These are phyloP conservation scores for Ceramica pisi DNA, from an alignment of 2,888 invertebrate species.

Conservation along the genomic window DNA sequence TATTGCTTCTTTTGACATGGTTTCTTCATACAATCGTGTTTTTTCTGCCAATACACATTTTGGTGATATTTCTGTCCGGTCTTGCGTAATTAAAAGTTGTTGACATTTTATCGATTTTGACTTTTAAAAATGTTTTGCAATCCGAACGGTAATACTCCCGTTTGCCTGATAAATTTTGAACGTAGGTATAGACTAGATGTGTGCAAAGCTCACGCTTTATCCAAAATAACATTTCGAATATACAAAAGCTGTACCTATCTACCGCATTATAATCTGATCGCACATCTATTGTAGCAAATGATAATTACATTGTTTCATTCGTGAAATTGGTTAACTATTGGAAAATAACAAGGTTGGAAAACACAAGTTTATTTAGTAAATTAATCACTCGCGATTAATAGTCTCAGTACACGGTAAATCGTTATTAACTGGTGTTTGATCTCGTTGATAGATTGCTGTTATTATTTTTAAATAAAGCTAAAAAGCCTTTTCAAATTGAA, in stretches of 20 bases:
- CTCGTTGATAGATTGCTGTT: neutral
- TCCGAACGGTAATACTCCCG: too few relatives aligned
- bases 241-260: slow-evolving; percentile 49
- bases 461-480: neutral
- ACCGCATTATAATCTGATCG: slow-evolving; percentile 52
- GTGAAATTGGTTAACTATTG: slow-evolving; percentile 58
- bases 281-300: slow-evolving; percentile 58
- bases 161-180: too few relatives aligned
- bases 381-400: slow-evolving; percentile 41
- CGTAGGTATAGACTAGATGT: neutral
- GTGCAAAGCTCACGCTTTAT: neutral
- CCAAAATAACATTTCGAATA: slow-evolving; percentile 29
- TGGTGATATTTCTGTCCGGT: neutral
- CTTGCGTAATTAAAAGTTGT: slow-evolving; percentile 13
- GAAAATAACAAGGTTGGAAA: slow-evolving; percentile 43
- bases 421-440: slow-evolving; percentile 22
- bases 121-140: neutral
- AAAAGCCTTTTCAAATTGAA: neutral
- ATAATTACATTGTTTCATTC: slow-evolving; percentile 61
- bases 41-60: slow-evolving; percentile 37
- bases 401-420: neutral
- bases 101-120: neutral
- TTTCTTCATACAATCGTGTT: slow-evolving; percentile 45
- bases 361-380: slow-evolving; percentile 59
- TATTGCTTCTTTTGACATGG: slow-evolving; percentile 52